Evolutionary conservation across 1,140 invertebrate species (phyloP).

Genomic region (Trachymyrmex cornetzi): DNA sequence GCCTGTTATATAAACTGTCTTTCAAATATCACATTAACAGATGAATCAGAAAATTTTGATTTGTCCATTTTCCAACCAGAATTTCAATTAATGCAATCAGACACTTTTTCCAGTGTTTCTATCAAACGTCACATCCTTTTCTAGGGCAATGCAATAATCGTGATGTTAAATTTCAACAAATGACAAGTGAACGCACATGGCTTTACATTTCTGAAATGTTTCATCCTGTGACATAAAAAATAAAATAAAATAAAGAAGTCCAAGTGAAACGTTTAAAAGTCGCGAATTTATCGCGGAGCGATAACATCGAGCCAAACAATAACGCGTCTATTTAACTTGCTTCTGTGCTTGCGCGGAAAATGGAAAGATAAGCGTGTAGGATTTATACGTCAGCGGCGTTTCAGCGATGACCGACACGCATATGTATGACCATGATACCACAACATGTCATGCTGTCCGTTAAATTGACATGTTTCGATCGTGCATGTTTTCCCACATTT

Average conservation of each 20-base stretch:
- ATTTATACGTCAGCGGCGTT: slow-evolving; percentile 62
- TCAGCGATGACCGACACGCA: slow-evolving; percentile 50
- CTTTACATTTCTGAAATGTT: slow-evolving; percentile 6
- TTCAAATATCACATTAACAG: not conserved
- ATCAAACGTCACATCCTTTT: not conserved
- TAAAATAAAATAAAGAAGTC: not conserved
- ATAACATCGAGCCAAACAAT: slow-evolving; percentile 49
- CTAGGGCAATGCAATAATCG: not conserved
- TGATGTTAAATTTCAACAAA: slow-evolving; percentile 23
- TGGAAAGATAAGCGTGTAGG: slow-evolving; percentile 60
- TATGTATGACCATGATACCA: slow-evolving; percentile 24
- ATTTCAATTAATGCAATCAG: too few relatives aligned
- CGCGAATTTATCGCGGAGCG: slow-evolving; percentile 43
- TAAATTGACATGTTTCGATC: slow-evolving; percentile 51
- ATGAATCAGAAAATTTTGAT: too few relatives aligned
- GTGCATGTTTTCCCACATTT: not conserved
- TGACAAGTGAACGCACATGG: not conserved
- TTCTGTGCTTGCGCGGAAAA: slow-evolving; percentile 56
- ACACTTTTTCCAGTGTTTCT: too few relatives aligned
- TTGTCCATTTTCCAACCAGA: too few relatives aligned
- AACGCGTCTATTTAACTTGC: slow-evolving; percentile 55
- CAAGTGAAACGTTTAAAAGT: slow-evolving; percentile 35
- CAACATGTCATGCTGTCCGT: slow-evolving; percentile 16
- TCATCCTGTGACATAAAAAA: not conserved
- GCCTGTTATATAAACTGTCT: not conserved